phyloP scores from a whole-genome alignment of 2,888 invertebrate species.

The Oscheius sp. region DNA sequence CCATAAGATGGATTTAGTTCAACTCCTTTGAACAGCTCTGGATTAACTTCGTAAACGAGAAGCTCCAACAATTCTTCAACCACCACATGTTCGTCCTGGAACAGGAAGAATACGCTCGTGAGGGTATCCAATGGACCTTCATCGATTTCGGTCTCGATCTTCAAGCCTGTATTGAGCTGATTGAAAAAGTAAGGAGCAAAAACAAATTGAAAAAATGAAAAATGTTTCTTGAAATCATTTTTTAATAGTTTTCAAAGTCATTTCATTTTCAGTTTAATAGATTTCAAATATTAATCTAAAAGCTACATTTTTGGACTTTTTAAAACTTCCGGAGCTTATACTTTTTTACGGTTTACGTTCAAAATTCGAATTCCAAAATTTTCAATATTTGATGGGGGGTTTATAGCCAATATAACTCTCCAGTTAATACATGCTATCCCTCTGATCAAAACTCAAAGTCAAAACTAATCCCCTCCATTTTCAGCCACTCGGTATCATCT shows the following conservation, averaged over 20 bases:
- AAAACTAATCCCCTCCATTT: slow-evolving; percentile 24
- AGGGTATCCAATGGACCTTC: slow-evolving; percentile 93
- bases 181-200: slow-evolving; percentile 84
- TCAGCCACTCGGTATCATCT: slow-evolving; percentile 70
- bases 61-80: slow-evolving; percentile 81
- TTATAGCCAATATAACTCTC: too few species aligned
- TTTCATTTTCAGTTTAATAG: too few species aligned
- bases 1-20: slow-evolving; percentile 77
- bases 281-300: too few species aligned
- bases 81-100: slow-evolving; percentile 91
- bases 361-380: too few species aligned
- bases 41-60: slow-evolving; percentile 86
- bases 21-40: slow-evolving; percentile 97
- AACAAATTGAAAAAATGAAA: too few species aligned
- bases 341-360: too few species aligned
- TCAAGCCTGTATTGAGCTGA: slow-evolving; percentile 92
- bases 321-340: too few species aligned
- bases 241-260: too few species aligned
- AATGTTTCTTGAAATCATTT: neutral
- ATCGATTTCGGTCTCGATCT: slow-evolving; percentile 98
- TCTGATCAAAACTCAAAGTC: too few species aligned
- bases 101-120: slow-evolving; percentile 82
- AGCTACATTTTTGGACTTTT: too few species aligned
- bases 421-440: too few species aligned
- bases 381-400: too few species aligned